Evolutionary conservation across 2,797 vertebrate species (phyloP).

Genomic region (Ctenosaura bakeri): DNA sequence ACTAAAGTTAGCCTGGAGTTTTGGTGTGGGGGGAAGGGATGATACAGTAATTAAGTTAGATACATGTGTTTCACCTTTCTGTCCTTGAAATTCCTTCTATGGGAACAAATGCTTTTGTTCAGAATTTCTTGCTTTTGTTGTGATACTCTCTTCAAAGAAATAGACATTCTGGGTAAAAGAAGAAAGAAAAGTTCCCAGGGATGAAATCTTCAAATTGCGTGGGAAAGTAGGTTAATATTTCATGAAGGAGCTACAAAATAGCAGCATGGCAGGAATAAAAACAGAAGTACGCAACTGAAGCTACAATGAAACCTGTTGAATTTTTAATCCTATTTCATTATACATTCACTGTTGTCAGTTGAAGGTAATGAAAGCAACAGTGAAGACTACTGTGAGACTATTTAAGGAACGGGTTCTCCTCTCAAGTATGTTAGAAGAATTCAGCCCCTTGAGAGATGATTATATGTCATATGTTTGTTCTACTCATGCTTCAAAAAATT

Average conservation of each 20-base stretch:
- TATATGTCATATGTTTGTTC: background rate
- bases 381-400: constrained; percentile 44
- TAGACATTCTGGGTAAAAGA: constrained; percentile 44
- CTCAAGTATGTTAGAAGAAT: constrained; percentile 28
- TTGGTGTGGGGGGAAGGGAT: background rate
- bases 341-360: constrained; percentile 29
- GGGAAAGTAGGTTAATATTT: constrained; percentile 34
- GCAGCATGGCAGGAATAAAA: constrained; percentile 51
- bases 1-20: background rate
- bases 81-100: constrained; percentile 21
- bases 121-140: constrained; percentile 31
- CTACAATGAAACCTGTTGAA: constrained; percentile 37
- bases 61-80: constrained; percentile 43
- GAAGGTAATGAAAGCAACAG: constrained; percentile 23
- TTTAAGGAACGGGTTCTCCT: constrained; percentile 30
- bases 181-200: constrained; percentile 7
- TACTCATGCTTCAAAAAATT: background rate
- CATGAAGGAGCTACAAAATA: constrained; percentile 54
- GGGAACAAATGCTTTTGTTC: constrained; percentile 11
- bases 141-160: constrained; percentile 24
- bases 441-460: constrained; percentile 9
- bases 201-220: constrained; percentile 43
- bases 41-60: background rate
- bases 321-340: constrained; percentile 19
- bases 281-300: constrained; percentile 38